Base-by-base conservation (phyloP, 2,797 vertebrate genomes). In the Amniataba percoides region DNA sequence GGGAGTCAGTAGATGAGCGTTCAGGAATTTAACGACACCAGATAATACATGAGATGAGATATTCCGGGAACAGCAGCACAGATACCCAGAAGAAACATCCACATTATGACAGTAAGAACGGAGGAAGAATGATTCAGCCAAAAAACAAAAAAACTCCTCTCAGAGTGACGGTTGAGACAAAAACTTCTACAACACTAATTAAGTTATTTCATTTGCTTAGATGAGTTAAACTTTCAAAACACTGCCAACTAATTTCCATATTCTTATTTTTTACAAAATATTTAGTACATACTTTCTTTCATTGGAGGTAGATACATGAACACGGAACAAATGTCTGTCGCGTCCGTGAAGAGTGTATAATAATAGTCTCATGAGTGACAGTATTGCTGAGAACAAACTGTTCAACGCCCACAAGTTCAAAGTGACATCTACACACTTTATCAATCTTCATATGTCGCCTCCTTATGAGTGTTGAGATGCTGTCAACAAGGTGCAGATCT, bases 391-490 rank as follows among this genome's bases (percentile, higher is more conserved):
- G n/a, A 59, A 62, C 45, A 71, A 62, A 70, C 74, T 53, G 66
- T 56, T 31, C 58, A 61, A 75, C 21, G 43, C 55, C 49, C 31
- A 27, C 31, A 78, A 60, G 71, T 76, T 58, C 58, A 72, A 56
- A 83, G 79, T 64, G 63, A 71, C 25, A 56, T 42, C 60, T 13
- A 23, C 25, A 36, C 39, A 43, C 97, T 73, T 97, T 97, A 88
- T 95, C 98, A 87, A 99, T 96, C 74, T 97, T 98, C 93, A 97
- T 97, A 27, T 98, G 95, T 96, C 0, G 97, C 97, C 87, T 99
- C 97, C 90, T 98, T 98, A 6, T 97, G 96, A 45, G 97, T 98
- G 93, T 98, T 98, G 40, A 99, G 92, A 56, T 97, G 95, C 21
- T 95, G 94, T 1, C 95, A 95, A 0, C 93, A 78, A 0, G 96